Percentiles rank a stretch among this genome's conserved stretches.
Conservation (phyloP, 2,888 invertebrate species). For the Asteroscopus sphinx region DNA sequence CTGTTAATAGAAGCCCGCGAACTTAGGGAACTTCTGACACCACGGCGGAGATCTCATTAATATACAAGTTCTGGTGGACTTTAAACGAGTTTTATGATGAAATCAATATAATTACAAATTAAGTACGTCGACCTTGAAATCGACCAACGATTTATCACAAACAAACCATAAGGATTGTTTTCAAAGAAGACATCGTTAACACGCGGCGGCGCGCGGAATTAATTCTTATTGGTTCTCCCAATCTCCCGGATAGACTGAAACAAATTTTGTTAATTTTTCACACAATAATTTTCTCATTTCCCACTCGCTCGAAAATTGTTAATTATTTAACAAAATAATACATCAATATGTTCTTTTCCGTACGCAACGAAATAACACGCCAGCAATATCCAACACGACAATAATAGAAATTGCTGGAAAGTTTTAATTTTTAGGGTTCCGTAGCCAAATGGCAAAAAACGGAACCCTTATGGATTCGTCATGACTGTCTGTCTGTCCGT, state of each 20-base stretch:
- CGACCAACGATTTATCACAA: constrained; percentile 5
- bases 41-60: neutral
- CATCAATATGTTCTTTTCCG: no score
- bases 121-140: constrained; percentile 27
- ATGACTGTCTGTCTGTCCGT: no score
- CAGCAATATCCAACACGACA: no score
- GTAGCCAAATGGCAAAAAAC: no score
- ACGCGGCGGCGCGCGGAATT: constrained; percentile 11
- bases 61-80: constrained; percentile 15
- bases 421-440: no score
- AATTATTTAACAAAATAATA: no score
- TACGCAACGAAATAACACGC: no score
- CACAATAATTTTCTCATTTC: constrained; percentile 5
- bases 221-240: neutral
- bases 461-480: no score
- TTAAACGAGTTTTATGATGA: constrained; percentile 27
- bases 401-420: no score
- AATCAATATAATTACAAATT: constrained; percentile 16
- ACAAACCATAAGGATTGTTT: constrained; percentile 13
- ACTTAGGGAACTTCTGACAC: neutral
- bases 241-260: neutral
- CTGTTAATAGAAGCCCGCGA: no score
- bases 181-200: constrained; percentile 11
- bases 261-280: constrained; percentile 12
- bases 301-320: no score